These are phyloP conservation scores for Meloidogyne exigua DNA, from an alignment of 1,140 invertebrate species.

Conservation along the genomic window DNA sequence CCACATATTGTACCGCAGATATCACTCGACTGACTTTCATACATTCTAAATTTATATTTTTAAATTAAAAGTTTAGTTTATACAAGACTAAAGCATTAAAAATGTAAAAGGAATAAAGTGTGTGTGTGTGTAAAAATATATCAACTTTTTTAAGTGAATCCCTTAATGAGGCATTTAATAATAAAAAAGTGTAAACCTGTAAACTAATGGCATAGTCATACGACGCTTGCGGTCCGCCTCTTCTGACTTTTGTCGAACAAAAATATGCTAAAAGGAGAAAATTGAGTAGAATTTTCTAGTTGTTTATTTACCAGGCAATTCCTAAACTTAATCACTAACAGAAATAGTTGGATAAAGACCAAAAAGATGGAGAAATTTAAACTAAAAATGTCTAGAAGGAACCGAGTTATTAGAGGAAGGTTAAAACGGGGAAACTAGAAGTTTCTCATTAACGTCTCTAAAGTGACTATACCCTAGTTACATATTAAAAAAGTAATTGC, in stretches of 20 bases:
- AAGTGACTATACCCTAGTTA: too few species aligned
- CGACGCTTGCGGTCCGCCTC: slow-evolving; percentile 35
- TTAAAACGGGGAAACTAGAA: too few species aligned
- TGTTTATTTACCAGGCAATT: too few species aligned
- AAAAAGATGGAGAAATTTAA: too few species aligned
- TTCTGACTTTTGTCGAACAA: slow-evolving; percentile 28
- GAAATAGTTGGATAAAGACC: too few species aligned
- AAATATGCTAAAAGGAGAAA: slow-evolving; percentile 8
- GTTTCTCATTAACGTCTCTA: too few species aligned
- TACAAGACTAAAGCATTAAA: neutral
- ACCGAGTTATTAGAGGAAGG: too few species aligned
- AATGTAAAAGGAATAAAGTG: neutral
- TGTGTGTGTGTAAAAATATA: too few species aligned
- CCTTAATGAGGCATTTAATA: too few species aligned
- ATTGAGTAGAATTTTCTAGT: neutral
- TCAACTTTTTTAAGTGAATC: too few species aligned
- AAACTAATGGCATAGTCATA: slow-evolving; percentile 47
- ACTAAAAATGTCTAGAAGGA: too few species aligned
- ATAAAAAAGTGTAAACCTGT: slow-evolving; percentile 22
- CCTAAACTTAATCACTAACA: too few species aligned
- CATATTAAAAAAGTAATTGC: neutral
- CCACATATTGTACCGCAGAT: slow-evolving; percentile 45
- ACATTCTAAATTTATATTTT: slow-evolving; percentile 32
- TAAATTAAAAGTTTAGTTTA: neutral
- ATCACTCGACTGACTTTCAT: slow-evolving; percentile 31